Conservation (phyloP, 2,888 invertebrate species). For the Drosophila algonquin region DNA sequence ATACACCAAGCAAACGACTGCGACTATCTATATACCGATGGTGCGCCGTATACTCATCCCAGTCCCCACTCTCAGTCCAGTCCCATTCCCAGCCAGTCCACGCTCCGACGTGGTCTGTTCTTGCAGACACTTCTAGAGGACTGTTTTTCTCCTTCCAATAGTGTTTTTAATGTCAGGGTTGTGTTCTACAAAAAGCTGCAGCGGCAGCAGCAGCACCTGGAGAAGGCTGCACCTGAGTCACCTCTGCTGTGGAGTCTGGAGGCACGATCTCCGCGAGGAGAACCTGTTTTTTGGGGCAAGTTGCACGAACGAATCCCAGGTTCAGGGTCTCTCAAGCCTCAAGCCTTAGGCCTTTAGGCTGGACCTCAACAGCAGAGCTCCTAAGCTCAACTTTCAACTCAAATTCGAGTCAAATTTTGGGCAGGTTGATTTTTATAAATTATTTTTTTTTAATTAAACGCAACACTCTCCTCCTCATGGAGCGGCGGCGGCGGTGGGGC, state of each 20-base stretch:
- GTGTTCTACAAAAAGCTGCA: slow-evolving; percentile 56
- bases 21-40: slow-evolving; percentile 40
- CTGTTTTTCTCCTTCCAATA: slow-evolving; percentile 10
- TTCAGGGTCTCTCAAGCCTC: slow-evolving; percentile 31
- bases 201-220: neutral
- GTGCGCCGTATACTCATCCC: slow-evolving; percentile 4
- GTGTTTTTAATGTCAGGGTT: slow-evolving; percentile 69
- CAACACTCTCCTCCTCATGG: slow-evolving; percentile 29
- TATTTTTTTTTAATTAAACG: slow-evolving; percentile 67
- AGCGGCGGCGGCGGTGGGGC: slow-evolving; percentile 22
- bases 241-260: slow-evolving; percentile 5
- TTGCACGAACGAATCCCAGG: slow-evolving; percentile 18
- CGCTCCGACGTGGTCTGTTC: neutral
- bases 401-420: slow-evolving; percentile 43
- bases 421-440: slow-evolving; percentile 56
- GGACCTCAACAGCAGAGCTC: slow-evolving; percentile 17
- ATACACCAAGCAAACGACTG: slow-evolving; percentile 16
- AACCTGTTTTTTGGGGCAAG: slow-evolving; percentile 32
- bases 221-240: slow-evolving; percentile 55
- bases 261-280: slow-evolving; percentile 8
- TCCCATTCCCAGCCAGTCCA: neutral
- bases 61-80: neutral
- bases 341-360: slow-evolving; percentile 2
- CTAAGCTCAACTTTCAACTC: slow-evolving; percentile 44
- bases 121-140: slow-evolving; percentile 29